Evolutionary conservation across 2,113 vertebrate genomes (phyloP), one percentile per base, ranked within the genome.

Genomic region (Pica pica): DNA sequence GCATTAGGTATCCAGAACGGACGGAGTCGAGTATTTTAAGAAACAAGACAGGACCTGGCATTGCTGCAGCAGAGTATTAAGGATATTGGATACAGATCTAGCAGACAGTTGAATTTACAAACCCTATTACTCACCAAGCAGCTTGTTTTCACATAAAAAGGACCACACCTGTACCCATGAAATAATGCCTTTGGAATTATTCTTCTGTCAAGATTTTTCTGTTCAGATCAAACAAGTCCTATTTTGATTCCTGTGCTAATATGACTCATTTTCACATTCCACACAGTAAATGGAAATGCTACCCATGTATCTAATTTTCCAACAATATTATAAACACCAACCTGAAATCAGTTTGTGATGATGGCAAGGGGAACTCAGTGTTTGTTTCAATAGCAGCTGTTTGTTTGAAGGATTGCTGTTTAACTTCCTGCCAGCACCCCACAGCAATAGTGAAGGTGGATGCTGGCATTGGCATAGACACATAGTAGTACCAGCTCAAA

Each of bases 401-500:
- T 69, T 69, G 27, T 69, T 52, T 69, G 83, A 86, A 95, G 81
- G 59, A 76, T 59, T 97, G 97, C 37, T 91, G 87, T 90, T 97
- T 97, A 95, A 98, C 97, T 97, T 98, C 98, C 84, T 83, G 91
- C 99, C 99, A 99, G 95, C 97, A 97, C 37, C 99, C 99, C 79
- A 99, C 98, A 60, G 99, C 99, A 96, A 99, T 98, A 53, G 99
- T 98, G 94, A 99, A 99, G 59, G 99, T 99, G 50, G 99, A 99
- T 65, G 99, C 99, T 27, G 99, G 99, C 99, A 99, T 99, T 27
- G 99, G 99, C 99, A 99, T 99, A 44, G 99, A 99, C 69, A 99
- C 99, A 28, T 99, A 99, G 97, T 99, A 99, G 96, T 98, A 97
- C 99, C 99, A 99, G 74, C 97, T 98, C 69, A 94, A 97, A 41